These are phyloP conservation scores for Pachypsylla venusta DNA, from an alignment of 1,140 invertebrate genomes.

Conservation along the genomic window DNA sequence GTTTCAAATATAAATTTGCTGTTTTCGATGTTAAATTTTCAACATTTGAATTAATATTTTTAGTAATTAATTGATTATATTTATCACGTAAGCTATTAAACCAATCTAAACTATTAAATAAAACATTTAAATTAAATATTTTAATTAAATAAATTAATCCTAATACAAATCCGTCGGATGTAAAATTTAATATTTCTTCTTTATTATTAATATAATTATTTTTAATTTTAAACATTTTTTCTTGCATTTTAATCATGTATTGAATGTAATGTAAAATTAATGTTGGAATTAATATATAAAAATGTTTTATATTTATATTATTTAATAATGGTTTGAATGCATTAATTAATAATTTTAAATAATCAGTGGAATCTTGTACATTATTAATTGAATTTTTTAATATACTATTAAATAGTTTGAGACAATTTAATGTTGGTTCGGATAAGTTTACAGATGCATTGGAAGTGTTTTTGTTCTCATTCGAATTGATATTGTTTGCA, in stretches of 20 bases:
- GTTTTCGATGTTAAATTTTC: conserved; percentile 6
- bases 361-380: conserved; percentile 86
- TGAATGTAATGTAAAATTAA: conserved; percentile 92
- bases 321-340: conserved; percentile 82
- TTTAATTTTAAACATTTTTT: conserved; percentile 70
- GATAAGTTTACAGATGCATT: conserved; percentile 39
- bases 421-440: conserved; percentile 43
- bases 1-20: neutral
- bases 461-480: neutral
- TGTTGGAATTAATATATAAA: conserved; percentile 86
- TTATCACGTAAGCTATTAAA: neutral
- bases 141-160: conserved; percentile 33
- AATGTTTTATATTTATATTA: conserved; percentile 54
- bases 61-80: neutral
- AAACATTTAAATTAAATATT: neutral
- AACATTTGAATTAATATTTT: neutral
- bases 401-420: conserved; percentile 56
- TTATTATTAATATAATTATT: conserved; percentile 62
- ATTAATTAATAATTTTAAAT: conserved; percentile 83
- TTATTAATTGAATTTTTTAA: conserved; percentile 65
- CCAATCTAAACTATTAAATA: neutral
- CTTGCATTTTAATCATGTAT: conserved; percentile 79
- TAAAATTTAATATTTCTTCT: conserved; percentile 44
- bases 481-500: too few species aligned
- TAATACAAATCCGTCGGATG: conserved; percentile 97